These are phyloP conservation scores for Garrulus glandarius DNA, from an alignment of 2,797 vertebrate genomes.

Conservation along the genomic window DNA sequence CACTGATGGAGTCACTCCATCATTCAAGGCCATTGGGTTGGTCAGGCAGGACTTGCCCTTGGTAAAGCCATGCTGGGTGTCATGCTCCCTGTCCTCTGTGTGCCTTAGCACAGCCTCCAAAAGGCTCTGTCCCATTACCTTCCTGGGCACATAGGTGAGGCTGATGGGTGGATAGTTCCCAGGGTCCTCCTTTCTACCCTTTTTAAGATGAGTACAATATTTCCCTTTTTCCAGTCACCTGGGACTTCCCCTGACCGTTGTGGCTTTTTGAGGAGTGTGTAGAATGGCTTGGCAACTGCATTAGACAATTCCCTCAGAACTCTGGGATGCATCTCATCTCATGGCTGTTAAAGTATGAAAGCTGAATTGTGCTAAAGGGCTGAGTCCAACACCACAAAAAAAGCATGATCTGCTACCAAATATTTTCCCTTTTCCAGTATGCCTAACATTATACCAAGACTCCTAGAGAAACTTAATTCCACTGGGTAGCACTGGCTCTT, in stretches of 20 bases:
- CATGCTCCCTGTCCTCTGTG: neutral
- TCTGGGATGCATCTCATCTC: neutral
- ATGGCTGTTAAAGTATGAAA: neutral
- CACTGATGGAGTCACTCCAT: neutral
- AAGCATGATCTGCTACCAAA: accelerated
- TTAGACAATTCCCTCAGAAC: neutral
- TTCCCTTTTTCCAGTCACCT: neutral
- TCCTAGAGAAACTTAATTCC: neutral
- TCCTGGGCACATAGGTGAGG: neutral
- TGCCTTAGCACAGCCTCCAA: neutral
- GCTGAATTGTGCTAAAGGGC: neutral
- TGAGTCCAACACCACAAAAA: neutral
- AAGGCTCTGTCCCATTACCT: neutral
- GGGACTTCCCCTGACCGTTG: neutral
- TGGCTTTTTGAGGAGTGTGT: neutral
- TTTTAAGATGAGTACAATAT: neutral
- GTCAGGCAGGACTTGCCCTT: neutral
- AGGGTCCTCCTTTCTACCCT: neutral
- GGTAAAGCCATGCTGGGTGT: neutral
- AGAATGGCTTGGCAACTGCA: neutral
- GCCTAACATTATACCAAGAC: neutral
- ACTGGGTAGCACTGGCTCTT: neutral
- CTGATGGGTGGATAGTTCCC: neutral
- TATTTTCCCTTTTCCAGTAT: neutral
- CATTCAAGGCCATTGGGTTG: neutral